A percentile compares a stretch with the other conserved stretches of the same genome.
phyloP scores from a whole-genome alignment of 2,113 vertebrate species.

The Bubalus kerabau region DNA sequence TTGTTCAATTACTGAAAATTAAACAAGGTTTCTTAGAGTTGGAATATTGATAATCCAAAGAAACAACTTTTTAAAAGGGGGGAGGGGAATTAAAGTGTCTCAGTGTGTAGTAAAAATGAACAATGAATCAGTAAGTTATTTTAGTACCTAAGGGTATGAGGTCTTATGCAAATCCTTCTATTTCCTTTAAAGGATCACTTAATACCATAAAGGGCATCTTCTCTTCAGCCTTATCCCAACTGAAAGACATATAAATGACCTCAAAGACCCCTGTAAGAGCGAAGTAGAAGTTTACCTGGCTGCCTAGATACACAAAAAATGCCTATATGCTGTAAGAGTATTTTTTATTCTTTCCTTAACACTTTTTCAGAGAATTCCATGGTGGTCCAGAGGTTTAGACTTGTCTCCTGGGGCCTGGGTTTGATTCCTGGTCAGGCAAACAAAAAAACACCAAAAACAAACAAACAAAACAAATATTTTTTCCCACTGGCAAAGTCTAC shows the following conservation, averaged over 20 bases:
- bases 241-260: background rate
- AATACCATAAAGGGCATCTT: background rate
- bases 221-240: background rate
- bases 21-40: background rate
- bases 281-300: background rate
- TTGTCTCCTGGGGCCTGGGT: background rate
- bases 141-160: background rate
- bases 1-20: background rate
- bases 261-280: background rate
- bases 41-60: background rate
- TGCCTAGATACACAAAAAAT: background rate
- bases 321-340: background rate
- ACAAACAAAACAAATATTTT: background rate
- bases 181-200: background rate
- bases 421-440: background rate
- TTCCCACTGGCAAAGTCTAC: background rate
- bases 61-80: background rate
- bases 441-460: background rate
- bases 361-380: background rate
- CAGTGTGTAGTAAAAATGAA: background rate
- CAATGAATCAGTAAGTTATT: background rate
- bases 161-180: background rate
- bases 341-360: background rate
- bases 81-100: background rate
- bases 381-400: background rate